phyloP scores from a whole-genome alignment of 1,140 invertebrate genomes.

The Fopius arisanus region DNA sequence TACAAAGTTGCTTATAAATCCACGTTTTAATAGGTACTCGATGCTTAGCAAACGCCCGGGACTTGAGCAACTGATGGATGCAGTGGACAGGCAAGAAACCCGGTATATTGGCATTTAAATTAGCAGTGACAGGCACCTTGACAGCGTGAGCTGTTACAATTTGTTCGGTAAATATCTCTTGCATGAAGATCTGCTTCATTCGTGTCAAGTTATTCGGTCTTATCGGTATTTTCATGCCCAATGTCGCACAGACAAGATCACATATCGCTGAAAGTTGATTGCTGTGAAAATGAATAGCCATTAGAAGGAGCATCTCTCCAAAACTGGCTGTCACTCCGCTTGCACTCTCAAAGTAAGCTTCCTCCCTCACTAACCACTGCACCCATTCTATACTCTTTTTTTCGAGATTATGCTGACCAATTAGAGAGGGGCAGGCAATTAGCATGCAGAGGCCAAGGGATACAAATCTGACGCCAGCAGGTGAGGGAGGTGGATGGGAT shows the following conservation, averaged over 20 bases:
- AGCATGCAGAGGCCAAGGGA: constrained; percentile 94
- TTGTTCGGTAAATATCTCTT: constrained; percentile 97
- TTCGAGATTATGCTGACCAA: constrained; percentile 82
- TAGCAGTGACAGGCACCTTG: constrained; percentile 91
- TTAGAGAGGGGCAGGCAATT: constrained; percentile 90
- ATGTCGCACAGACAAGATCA: constrained; percentile 90
- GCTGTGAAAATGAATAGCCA: constrained; percentile 97
- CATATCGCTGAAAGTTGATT: constrained; percentile 91
- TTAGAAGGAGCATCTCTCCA: constrained; percentile 94
- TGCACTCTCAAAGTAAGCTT: constrained; percentile 84
- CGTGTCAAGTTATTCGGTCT: constrained; percentile 88
- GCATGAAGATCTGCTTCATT: constrained; percentile 95
- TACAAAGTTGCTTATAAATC: constrained; percentile 94
- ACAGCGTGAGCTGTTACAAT: constrained; percentile 95
- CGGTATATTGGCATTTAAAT: constrained; percentile 86
- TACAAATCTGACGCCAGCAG: constrained; percentile 91
- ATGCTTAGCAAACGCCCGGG: constrained; percentile 94
- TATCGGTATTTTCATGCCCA: constrained; percentile 95
- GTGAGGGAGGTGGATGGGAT: constrained; percentile 86
- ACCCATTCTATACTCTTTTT: constrained; percentile 93
- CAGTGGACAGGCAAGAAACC: constrained; percentile 97
- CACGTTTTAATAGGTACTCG: constrained; percentile 94
- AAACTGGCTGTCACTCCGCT: constrained; percentile 85
- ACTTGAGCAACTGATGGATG: constrained; percentile 95
- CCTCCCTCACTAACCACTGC: constrained; percentile 90